Conservation (phyloP, 2,797 vertebrate genomes). For the Oceanodroma leucorhoa region DNA sequence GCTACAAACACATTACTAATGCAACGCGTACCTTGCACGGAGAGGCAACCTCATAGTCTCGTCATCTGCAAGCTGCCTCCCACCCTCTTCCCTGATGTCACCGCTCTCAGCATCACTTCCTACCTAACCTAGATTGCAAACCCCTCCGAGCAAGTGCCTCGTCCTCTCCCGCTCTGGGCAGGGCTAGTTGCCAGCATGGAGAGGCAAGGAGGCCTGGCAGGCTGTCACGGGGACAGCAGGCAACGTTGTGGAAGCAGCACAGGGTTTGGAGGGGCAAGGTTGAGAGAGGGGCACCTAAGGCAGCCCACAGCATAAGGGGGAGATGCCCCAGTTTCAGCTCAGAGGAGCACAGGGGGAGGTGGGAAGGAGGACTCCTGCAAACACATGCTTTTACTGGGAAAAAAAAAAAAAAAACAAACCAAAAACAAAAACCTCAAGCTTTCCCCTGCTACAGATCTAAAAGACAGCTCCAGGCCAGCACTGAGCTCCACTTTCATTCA, state of each 20-base stretch:
- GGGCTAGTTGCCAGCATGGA: not conserved
- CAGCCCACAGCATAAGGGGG: not conserved
- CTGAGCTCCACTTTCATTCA: not conserved
- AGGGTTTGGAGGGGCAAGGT: not conserved
- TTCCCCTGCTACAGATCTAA: not conserved
- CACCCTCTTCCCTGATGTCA: slow-evolving; percentile 45
- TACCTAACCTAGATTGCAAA: slow-evolving; percentile 60
- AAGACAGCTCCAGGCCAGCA: not conserved
- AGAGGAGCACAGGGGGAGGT: not conserved
- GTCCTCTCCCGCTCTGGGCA: not conserved
- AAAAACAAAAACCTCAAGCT: too few species aligned
- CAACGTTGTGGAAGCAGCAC: rapidly evolving
- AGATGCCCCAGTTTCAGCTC: not conserved
- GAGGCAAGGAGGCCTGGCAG: not conserved
- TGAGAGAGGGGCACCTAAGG: not conserved
- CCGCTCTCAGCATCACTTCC: not conserved
- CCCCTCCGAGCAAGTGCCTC: not conserved
- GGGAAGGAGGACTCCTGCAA: not conserved
- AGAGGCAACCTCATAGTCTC: slow-evolving; percentile 40
- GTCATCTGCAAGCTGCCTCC: slow-evolving; percentile 35
- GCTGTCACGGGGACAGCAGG: not conserved
- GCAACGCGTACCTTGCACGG: slow-evolving; percentile 24
- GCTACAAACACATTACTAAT: slow-evolving; percentile 49
- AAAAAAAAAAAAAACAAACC: not conserved
- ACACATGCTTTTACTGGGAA: not conserved